These are phyloP conservation scores for Drosophila fulvimacula DNA, from an alignment of 2,888 invertebrate species.

Conservation along the genomic window DNA sequence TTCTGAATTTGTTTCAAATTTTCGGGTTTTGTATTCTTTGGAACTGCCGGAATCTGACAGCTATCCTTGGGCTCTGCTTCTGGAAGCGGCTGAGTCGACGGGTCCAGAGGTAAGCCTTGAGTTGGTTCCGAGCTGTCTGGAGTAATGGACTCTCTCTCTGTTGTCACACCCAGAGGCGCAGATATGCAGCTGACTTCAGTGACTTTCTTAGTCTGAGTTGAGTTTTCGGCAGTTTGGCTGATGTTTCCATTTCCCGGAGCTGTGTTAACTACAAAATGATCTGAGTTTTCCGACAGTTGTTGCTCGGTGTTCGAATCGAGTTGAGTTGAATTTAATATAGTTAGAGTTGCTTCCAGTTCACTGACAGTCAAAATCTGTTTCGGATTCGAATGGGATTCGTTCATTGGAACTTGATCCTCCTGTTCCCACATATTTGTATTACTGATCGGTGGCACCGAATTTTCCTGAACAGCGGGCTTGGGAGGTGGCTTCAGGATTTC, in stretches of 20 bases:
- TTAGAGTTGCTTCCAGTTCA: neutral
- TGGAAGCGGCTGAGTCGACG: too few species aligned
- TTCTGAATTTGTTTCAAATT: neutral
- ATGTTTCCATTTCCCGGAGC: neutral
- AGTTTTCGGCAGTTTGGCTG: neutral
- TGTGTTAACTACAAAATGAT: neutral
- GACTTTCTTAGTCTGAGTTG: neutral
- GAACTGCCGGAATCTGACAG: neutral
- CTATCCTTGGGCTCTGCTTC: too few species aligned
- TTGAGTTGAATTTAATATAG: too few species aligned
- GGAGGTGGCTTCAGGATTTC: neutral
- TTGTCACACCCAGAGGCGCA: neutral
- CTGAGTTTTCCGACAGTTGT: neutral
- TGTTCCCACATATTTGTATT: neutral
- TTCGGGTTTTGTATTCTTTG: neutral
- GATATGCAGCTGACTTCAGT: neutral
- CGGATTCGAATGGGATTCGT: neutral
- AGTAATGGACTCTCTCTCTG: neutral
- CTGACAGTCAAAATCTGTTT: neutral
- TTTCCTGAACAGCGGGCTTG: neutral
- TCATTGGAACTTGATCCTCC: neutral
- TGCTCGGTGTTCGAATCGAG: too few species aligned
- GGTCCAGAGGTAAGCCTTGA: neutral
- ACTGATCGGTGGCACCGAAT: fast-evolving
- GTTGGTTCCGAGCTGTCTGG: neutral